These are phyloP conservation scores for Zosterops pallidus DNA, from an alignment of 2,113 vertebrate species.

Conservation along the genomic window DNA sequence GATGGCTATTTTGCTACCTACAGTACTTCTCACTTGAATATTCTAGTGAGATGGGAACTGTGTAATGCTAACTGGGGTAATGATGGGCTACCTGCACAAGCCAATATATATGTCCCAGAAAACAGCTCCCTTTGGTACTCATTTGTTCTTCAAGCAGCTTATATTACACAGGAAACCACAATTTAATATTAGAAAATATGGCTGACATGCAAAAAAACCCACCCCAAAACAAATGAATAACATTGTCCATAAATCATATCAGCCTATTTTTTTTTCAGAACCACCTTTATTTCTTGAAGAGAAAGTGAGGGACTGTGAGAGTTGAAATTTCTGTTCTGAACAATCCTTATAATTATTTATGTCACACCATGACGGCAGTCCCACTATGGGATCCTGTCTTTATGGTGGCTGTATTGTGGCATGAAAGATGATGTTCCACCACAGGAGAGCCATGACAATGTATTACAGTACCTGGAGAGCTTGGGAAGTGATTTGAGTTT, in stretches of 20 bases:
- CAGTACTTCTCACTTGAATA: conserved; percentile 16
- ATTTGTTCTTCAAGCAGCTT: background rate
- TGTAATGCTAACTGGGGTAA: conserved; percentile 5
- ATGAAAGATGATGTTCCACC: background rate
- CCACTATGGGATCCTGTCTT: background rate
- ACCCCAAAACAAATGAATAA: background rate
- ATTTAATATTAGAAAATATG: background rate
- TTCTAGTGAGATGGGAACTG: conserved; percentile 5
- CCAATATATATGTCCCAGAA: background rate
- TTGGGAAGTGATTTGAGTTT: background rate
- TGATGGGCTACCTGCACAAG: background rate
- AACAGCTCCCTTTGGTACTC: background rate
- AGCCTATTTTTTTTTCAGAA: background rate
- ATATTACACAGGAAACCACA: background rate
- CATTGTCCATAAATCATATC: background rate
- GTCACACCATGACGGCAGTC: background rate
- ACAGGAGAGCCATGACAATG: background rate
- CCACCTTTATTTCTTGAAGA: background rate
- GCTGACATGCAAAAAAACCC: background rate
- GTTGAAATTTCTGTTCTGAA: background rate
- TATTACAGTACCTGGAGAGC: background rate
- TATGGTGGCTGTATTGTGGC: background rate
- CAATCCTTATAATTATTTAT: conserved; percentile 14
- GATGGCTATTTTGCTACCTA: background rate
- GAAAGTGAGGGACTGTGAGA: background rate